These are phyloP conservation scores for Epistrophe grossulariae DNA, from an alignment of 2,888 invertebrate genomes.

Conservation along the genomic window DNA sequence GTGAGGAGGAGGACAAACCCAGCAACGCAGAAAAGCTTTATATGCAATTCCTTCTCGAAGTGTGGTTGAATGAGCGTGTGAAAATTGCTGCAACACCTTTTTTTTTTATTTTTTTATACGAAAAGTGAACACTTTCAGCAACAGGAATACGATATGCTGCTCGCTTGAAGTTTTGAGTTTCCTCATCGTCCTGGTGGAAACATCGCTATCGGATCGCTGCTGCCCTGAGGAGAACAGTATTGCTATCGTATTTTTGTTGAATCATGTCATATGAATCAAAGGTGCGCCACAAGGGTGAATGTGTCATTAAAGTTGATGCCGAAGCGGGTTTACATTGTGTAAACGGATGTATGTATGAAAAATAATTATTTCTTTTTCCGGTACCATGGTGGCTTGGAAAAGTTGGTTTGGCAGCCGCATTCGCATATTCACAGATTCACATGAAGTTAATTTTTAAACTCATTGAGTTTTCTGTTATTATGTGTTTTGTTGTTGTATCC, in stretches of 20 bases:
- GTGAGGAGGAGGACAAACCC: constrained; percentile 4
- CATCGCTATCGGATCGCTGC: background rate
- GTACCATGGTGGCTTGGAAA: constrained; percentile 1
- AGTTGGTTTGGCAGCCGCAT: background rate
- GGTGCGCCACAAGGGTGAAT: constrained; percentile 33
- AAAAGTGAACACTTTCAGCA: constrained; percentile 12
- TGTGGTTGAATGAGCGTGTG: constrained; percentile 65
- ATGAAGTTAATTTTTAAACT: constrained; percentile 51
- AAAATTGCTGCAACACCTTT: constrained; percentile 53
- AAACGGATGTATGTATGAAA: constrained; percentile 35
- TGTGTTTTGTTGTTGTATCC: background rate
- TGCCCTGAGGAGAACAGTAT: constrained; percentile 23
- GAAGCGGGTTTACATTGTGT: constrained; percentile 13
- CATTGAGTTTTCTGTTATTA: constrained; percentile 16
- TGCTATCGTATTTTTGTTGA: constrained; percentile 19
- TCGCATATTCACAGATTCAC: background rate
- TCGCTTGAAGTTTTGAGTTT: constrained; percentile 41
- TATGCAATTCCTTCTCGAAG: constrained; percentile 40
- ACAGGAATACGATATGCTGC: constrained; percentile 24
- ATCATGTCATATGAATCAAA: constrained; percentile 50
- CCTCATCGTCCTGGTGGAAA: background rate
- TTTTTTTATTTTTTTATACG: background rate
- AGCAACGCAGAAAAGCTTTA: constrained; percentile 50
- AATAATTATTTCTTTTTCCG: constrained; percentile 62
- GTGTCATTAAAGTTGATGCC: constrained; percentile 57